Base-by-base conservation (phyloP, 37 sponge, comb jelly and placozoan genomes). In the Spongilla lacustris region DNA sequence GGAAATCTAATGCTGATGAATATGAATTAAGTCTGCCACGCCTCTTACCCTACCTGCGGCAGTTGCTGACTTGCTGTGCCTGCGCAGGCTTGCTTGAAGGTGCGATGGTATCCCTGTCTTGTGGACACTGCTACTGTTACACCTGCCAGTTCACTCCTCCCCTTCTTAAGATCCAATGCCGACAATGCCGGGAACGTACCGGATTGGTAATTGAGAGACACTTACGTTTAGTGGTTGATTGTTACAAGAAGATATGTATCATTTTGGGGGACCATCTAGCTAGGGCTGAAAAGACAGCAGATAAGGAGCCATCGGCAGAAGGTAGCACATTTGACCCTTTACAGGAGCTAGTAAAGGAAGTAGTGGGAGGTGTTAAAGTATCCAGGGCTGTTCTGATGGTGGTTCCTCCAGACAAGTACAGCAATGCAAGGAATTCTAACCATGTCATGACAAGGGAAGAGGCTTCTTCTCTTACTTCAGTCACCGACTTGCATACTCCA, bases 11-110 rank as follows among this genome's bases (percentile, higher is more conserved):
- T 26, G 30, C 73, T 13, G 74, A 72, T 2, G 86, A 75, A 14
- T 74, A 84, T 34, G 32, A 71, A 9, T 10, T 26, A n/a, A 81
- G 79, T 24, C 50, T 93, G 26, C 73, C 50, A 5, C 78, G 46
- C 32, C 90, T 83, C n/a, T 78, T 93, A 0, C 93, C 90, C 2
- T 90, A 87, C 69, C 80, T 94, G 14, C 69, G 94, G 22, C 91
- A 90, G 78, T 82, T 90, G 32, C 73, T 94, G 36, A 90, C 94
- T 19, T 94, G 94, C 77, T 94, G 94, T 84, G 94, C 94, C 4
- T 94, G 94, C 76, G 91, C 91, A 19, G 89, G 88, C 10, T 67
- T 94, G 6, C 77, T 94, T 1, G 85, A 90, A 14, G 74, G 90
- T 29, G 94, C 94, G 27, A 94, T 94, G 94, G 32, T 94, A 26